A percentile compares a stretch with the other conserved stretches of the same genome.
These are phyloP conservation scores for Cyanoliseus patagonus DNA, from an alignment of 2,113 vertebrate species.

Conservation along the genomic window DNA sequence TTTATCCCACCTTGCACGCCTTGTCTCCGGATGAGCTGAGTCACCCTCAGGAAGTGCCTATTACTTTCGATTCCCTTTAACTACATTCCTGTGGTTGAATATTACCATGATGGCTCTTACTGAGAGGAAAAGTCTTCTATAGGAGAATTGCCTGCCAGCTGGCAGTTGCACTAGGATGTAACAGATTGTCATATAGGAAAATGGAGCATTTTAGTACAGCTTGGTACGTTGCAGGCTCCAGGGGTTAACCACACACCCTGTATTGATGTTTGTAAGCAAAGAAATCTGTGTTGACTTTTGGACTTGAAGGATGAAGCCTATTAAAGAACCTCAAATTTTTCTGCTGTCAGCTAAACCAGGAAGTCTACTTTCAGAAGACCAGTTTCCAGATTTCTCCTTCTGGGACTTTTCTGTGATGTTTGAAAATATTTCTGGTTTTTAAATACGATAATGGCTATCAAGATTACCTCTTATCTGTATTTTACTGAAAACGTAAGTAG, in stretches of 20 bases:
- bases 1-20: background rate
- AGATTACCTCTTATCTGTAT: background rate
- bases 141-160: slow-evolving; percentile 14
- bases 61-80: slow-evolving; percentile 25
- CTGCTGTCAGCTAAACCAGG: background rate
- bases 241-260: background rate
- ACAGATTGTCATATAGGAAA: background rate
- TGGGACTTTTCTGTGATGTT: background rate
- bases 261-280: background rate
- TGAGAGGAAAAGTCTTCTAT: background rate
- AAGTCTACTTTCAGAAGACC: background rate
- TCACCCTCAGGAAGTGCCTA: background rate
- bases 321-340: background rate
- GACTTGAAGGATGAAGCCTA: background rate
- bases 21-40: background rate
- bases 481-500: background rate
- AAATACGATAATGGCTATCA: background rate
- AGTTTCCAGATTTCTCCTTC: background rate
- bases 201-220: background rate
- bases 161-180: background rate
- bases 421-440: background rate
- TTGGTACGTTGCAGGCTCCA: background rate
- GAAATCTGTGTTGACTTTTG: background rate
- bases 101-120: background rate
- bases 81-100: background rate